Conservation (phyloP, 92 coral and sea anemone species). For the Phymanthus crucifer region DNA sequence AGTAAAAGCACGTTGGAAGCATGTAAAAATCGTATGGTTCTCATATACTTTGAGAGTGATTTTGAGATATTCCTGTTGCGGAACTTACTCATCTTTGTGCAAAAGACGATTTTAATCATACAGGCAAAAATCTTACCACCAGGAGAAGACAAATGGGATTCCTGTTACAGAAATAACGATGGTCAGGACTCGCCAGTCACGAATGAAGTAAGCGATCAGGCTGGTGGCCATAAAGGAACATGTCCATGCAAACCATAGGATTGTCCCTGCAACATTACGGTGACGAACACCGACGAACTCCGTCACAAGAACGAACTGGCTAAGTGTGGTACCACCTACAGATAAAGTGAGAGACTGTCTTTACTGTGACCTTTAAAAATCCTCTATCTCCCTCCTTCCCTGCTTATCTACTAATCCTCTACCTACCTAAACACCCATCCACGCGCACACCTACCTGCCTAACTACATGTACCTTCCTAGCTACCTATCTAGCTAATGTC, state of each 20-base stretch:
- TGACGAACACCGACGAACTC: slow-evolving; percentile 50
- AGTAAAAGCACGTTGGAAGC: no score
- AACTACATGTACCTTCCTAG: no score
- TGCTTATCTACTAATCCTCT: no score
- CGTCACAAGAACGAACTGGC: slow-evolving; percentile 29
- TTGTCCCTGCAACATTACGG: slow-evolving; percentile 42
- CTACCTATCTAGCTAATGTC: no score
- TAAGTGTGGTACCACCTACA: slow-evolving; percentile 32
- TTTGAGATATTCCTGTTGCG: no score
- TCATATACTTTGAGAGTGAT: no score
- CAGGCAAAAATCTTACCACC: slow-evolving; percentile 65
- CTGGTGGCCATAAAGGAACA: slow-evolving; percentile 37
- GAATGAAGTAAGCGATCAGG: slow-evolving; percentile 33
- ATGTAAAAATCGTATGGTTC: no score
- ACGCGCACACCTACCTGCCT: no score
- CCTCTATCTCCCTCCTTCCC: no score
- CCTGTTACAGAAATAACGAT: slow-evolving; percentile 51
- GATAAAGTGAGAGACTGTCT: not conserved
- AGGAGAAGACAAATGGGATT: slow-evolving; percentile 41
- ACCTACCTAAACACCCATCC: no score
- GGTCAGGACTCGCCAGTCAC: slow-evolving; percentile 57
- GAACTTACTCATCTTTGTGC: no score
- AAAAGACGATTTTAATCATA: no score
- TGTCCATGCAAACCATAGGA: slow-evolving; percentile 33
- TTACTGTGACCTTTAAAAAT: not conserved